A percentile compares a stretch with the other conserved stretches of the same genome.
These are phyloP conservation scores for Caenorhabditis sp. DNA, from an alignment of 2,888 invertebrate genomes.

Conservation along the genomic window DNA sequence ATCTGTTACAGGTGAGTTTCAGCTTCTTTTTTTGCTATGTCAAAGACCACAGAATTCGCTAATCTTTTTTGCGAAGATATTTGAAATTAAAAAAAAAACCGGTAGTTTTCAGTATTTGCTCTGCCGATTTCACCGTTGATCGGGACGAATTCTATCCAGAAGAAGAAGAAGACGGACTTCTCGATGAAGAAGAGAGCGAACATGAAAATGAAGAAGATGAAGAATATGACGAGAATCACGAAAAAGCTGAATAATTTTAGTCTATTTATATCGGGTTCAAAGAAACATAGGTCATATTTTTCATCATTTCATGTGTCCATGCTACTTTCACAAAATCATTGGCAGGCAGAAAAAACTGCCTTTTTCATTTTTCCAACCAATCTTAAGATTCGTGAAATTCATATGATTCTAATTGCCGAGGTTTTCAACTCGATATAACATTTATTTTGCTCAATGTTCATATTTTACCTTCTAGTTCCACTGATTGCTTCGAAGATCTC, in stretches of 20 bases:
- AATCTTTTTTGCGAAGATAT: no score
- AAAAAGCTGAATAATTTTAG: slow-evolving; percentile 31
- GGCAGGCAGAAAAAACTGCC: no score
- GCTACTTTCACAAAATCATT: no score
- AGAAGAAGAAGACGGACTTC: slow-evolving; percentile 51
- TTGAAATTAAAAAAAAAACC: no score
- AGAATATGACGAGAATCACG: slow-evolving; percentile 36
- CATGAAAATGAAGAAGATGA: slow-evolving; percentile 14
- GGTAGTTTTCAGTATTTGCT: slow-evolving; percentile 77
- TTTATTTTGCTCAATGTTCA: slow-evolving; percentile 5
- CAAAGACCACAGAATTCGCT: no score
- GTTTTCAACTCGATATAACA: neutral
- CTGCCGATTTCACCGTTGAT: slow-evolving; percentile 81
- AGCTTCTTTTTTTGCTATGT: no score
- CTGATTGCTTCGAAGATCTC: neutral
- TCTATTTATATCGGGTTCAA: no score
- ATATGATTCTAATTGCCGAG: neutral
- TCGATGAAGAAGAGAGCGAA: slow-evolving; percentile 35
- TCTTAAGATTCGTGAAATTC: neutral
- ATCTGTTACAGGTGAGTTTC: slow-evolving; percentile 84
- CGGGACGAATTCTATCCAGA: slow-evolving; percentile 69
- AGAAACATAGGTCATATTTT: no score
- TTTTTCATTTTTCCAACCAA: no score
- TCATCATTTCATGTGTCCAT: no score
- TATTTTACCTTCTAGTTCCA: slow-evolving; percentile 1